Conservation (phyloP, 1,140 invertebrate genomes). For the Spodoptera litura region DNA sequence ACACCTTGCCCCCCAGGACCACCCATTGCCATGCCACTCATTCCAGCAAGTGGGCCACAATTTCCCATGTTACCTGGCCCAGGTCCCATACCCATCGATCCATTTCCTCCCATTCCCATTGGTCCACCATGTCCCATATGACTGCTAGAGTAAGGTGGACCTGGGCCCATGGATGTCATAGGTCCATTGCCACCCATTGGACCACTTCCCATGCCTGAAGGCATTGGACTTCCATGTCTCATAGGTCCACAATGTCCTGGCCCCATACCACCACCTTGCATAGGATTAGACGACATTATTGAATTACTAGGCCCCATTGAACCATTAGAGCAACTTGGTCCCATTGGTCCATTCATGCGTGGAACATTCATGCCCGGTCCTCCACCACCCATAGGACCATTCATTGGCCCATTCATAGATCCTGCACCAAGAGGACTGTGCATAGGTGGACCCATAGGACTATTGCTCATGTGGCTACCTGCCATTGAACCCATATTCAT, state of each 20-base stretch:
- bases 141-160: constrained; percentile 77
- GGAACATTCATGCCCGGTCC: constrained; percentile 85
- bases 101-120: constrained; percentile 85
- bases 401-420: constrained; percentile 85
- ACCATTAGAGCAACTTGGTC: constrained; percentile 84
- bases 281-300: constrained; percentile 84
- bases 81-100: constrained; percentile 86
- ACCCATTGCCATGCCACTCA: constrained; percentile 88
- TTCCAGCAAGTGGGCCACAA: constrained; percentile 87
- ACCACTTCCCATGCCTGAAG: constrained; percentile 80
- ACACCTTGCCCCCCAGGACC: constrained; percentile 87
- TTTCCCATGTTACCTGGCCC: constrained; percentile 87
- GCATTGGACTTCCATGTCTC: constrained; percentile 85
- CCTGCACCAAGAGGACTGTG: constrained; percentile 85
- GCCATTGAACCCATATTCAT: constrained; percentile 88
- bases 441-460: constrained; percentile 88
- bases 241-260: constrained; percentile 85
- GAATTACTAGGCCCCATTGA: constrained; percentile 82
- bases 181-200: constrained; percentile 85
- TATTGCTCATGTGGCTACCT: constrained; percentile 88
- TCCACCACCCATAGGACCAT: constrained; percentile 85
- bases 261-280: constrained; percentile 82
- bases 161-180: constrained; percentile 84
- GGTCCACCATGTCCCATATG: constrained; percentile 85
- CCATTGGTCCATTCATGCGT: constrained; percentile 85